Base-by-base conservation (phyloP, 1,140 invertebrate species). In the Ostrea edulis region DNA sequence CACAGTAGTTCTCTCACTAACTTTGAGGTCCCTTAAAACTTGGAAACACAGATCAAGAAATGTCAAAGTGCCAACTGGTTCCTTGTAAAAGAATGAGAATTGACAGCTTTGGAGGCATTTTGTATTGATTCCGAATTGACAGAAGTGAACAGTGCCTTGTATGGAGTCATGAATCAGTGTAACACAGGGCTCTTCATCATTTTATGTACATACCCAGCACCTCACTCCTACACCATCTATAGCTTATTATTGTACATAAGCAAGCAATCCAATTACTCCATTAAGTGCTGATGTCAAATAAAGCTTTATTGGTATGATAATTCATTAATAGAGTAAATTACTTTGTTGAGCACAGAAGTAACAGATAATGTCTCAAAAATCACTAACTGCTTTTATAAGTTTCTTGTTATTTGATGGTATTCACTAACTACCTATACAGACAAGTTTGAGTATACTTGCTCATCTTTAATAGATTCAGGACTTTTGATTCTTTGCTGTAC, bases 51-150 rank as follows among this genome's bases (percentile, higher is more conserved):
- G 51, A 44, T 77, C 53, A 58, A 29, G 8, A 35, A 22, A 44
- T 77, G 68, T 77, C 68, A 77, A n/a, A 77, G 29, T 77, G 68
- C 29, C 29, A 77, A 77, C 68, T 12, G 35, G 68, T 77, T 77
- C 68, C 68, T 77, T 77, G 68, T 77, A 35, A 77, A 77, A 77
- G 29, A 77, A 77, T 29, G 11, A 77, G 68, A 77, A 77, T 77
- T 77, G 9, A 77, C 68, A 77, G 68, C 68, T 77, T 77, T 25
- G 22, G 4, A 77, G 29, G 25, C 0, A 77, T 77, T 25, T 77
- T 29, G 68, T 77, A 77, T 77, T 77, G 68, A 77, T 77, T 77
- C 22, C 8, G 25, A 77, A 77, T 77, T 77, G 68, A 71, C 68
- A 71, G 68, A 71, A 71, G 8, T 71, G 29, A 71, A 71, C 68